These are phyloP conservation scores for Spheniscus mendiculus DNA, from an alignment of 2,113 vertebrate genomes.

Conservation along the genomic window DNA sequence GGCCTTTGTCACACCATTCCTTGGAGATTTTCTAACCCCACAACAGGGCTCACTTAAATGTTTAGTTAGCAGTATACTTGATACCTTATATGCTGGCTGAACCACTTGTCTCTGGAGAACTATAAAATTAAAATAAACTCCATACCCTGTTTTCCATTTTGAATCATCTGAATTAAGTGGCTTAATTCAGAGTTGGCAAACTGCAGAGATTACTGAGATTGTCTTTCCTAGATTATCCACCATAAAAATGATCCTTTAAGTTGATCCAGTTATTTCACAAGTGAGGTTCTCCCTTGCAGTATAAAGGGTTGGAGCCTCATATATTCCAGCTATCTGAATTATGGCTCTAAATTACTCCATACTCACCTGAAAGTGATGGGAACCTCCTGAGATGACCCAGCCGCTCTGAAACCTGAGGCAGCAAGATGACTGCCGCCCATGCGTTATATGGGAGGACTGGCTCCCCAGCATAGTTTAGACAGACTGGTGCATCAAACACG, in stretches of 20 bases:
- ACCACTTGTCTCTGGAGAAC: neutral
- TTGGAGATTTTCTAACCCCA: neutral
- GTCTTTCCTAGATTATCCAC: neutral
- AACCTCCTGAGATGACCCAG: neutral
- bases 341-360: neutral
- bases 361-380: neutral
- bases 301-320: neutral
- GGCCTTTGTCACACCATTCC: neutral
- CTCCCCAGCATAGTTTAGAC: neutral
- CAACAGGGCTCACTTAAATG: neutral
- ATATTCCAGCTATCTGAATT: neutral
- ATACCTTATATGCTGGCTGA: neutral
- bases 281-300: neutral
- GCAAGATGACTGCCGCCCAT: neutral
- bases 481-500: neutral
- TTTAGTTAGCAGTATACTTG: neutral
- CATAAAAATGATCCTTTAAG: neutral
- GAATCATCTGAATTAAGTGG: neutral
- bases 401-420: neutral
- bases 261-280: neutral
- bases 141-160: neutral
- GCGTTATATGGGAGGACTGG: neutral
- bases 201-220: neutral
- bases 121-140: neutral
- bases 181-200: neutral